Base-by-base conservation (phyloP, 2,888 invertebrate species). In the Hirtodrosophila cameraria region DNA sequence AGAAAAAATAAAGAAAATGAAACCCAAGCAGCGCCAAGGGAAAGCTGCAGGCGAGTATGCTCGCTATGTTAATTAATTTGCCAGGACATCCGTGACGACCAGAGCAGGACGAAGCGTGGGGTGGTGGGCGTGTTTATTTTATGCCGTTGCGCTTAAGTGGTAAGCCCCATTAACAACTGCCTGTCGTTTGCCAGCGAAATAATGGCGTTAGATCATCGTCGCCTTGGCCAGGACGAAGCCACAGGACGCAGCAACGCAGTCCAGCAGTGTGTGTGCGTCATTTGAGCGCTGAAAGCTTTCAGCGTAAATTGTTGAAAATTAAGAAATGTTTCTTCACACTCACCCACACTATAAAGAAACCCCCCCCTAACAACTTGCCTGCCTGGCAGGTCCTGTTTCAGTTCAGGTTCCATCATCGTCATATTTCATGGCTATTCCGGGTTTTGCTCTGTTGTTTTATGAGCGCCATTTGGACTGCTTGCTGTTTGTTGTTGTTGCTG, bases 101-200 rank as follows among this genome's bases (percentile, higher is more conserved):
- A 27, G 36, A 1, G 30, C 9, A 9, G 54, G 55, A 15, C 7
- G 23, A 3, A 11, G 27, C 15, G 36, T 1, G 30, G n/a, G 23
- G 23, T 33, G 11, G 43, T 20, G 16, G 25, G 69, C 63, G 86
- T 86, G 87, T 85, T 82, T 87, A 85, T 83, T 82, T 83, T 84
- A 81, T 86, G 82, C 82, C 82, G 72, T 75, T 67, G 71, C 85
- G 79, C 79, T 85, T 86, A 85, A 85, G 87, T 86, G 88, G 80
- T 82, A 85, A 85, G 83, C 75, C 75, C 86, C 86, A 88, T 86
- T 88, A 88, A 85, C 80, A 79, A 81, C 87, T 84, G 83, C 78
- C 86, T 86, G 85, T 85, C 81, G 86, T 81, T 86, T 83, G 80
- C 64, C 74, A 57, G 67, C 62, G 57, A 81, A 84, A 75, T 83